phyloP scores from a whole-genome alignment of 2,888 invertebrate genomes.

The Drosophila multiciliata region DNA sequence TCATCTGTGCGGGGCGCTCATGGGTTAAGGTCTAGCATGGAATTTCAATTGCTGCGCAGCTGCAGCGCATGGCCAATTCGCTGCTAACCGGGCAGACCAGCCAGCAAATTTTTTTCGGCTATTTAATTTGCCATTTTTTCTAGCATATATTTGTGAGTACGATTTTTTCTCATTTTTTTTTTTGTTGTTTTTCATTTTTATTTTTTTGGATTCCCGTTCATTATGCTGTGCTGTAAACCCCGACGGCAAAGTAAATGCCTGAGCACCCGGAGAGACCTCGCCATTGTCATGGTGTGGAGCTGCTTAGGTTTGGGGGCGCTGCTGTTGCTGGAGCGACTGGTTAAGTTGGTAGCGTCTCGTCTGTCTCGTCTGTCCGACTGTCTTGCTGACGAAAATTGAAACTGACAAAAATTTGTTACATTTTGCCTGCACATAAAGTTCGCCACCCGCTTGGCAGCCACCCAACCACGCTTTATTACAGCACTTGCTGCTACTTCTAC shows the following conservation, averaged over 20 bases:
- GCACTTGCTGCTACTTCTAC: conserved; percentile 55
- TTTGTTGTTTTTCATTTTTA: conserved; percentile 18
- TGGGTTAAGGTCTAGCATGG: conserved; percentile 55
- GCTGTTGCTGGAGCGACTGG: conserved; percentile 30
- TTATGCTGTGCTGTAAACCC: conserved; percentile 76
- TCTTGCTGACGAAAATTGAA: conserved; percentile 77
- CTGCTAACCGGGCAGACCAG: conserved; percentile 38
- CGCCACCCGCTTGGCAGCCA: conserved; percentile 26
- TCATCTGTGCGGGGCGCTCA: conserved; percentile 28
- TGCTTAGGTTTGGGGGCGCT: conserved; percentile 2
- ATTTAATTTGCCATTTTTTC: conserved; percentile 80
- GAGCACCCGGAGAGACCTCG: conserved; percentile 64
- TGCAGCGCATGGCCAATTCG: conserved; percentile 61
- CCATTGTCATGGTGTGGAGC: conserved; percentile 69
- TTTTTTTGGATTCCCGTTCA: conserved; percentile 67
- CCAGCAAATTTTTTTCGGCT: conserved; percentile 67
- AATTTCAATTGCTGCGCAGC: conserved; percentile 67
- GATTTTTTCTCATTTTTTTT: conserved; percentile 28
- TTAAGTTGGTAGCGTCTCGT: conserved; percentile 42
- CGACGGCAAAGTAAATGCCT: conserved; percentile 82
- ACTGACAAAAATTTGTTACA: conserved; percentile 82
- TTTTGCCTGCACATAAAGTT: conserved; percentile 70
- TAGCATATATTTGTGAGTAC: conserved; percentile 70
- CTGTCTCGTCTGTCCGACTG: conserved; percentile 11
- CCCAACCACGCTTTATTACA: conserved; percentile 67